Evolutionary conservation across 2,888 invertebrate genomes (phyloP), one percentile per base, ranked within the genome.

Genomic region (Drosophila parthenogenetica): DNA sequence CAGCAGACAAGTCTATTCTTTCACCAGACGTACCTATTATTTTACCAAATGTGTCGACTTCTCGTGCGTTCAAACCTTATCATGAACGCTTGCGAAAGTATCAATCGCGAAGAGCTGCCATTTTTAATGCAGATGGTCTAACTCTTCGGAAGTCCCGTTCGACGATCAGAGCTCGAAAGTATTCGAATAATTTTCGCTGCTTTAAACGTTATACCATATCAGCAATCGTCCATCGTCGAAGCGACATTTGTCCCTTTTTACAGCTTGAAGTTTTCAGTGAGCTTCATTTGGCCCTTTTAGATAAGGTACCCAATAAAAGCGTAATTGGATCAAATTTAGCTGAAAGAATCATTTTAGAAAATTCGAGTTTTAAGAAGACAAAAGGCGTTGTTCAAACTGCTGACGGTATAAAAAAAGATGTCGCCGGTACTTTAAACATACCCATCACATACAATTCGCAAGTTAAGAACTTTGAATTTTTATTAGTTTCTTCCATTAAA

Each of bases 291-390:
- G 59, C 19, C 3, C 40, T 59, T 4, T 16, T 58, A 16, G 48
- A 49, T 17, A 58, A 45, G n/a, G 55, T 37, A 19, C 37, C 55
- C 3, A 60, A 50, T 22, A 60, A 35, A 2, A 48, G 37, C 22
- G 51, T 45, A 11, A 13, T 60, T 10, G 25, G 37, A 16, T 35
- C 13, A 10, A 11, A 35, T 8, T 16, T 45, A 3, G 43, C 25
- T 14, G 8, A 7, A 29, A 5, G 19, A 11, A n/a, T 50, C 5
- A n/a, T 50, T 3, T 51, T n/a, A 42, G n/a, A 51, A 22, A 3
- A 39, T 4, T 22, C 3, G 10, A 8, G 8, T 39, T 2, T 51
- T 35, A n/a, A 13, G n/a, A n/a, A n/a, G n/a, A n/a, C n/a, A n/a
- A n/a, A n/a, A n/a, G n/a, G n/a, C n/a, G n/a, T n/a, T n/a, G n/a